phyloP scores from a whole-genome alignment of 2,113 vertebrate species.

The Butorides virescens region DNA sequence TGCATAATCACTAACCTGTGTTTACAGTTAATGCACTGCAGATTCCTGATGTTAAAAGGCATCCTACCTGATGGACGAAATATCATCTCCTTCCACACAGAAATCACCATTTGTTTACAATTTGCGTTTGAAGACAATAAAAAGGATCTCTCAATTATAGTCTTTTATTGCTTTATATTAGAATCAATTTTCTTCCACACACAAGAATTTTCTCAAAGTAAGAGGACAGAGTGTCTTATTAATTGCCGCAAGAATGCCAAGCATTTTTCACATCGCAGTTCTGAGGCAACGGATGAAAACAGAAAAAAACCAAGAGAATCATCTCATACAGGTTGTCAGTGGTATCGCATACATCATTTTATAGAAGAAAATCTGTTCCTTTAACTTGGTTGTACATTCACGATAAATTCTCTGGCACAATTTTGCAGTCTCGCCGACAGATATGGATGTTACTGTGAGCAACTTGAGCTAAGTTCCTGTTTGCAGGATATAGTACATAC shows the following conservation, averaged over 20 bases:
- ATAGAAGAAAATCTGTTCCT: neutral
- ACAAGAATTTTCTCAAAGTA: neutral
- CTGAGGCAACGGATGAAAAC: neutral
- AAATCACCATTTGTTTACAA: neutral
- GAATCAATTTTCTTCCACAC: neutral
- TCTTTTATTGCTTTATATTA: neutral
- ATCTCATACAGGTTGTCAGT: neutral
- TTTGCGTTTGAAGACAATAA: neutral
- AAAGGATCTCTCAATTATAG: neutral
- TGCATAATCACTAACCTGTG: neutral
- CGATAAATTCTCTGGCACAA: neutral
- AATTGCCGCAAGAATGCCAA: neutral
- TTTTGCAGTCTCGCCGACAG: neutral
- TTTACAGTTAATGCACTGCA: neutral
- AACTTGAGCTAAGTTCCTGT: neutral
- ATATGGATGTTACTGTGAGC: neutral
- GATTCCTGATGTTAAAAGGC: neutral
- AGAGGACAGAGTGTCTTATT: neutral
- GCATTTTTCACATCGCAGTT: neutral
- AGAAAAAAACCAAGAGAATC: neutral
- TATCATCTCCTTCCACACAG: neutral
- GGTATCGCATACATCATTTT: neutral
- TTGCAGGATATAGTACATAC: neutral
- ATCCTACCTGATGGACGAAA: neutral
- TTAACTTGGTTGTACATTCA: neutral